Base-by-base conservation (phyloP, 1,140 invertebrate genomes). In the Cydia splendana region DNA sequence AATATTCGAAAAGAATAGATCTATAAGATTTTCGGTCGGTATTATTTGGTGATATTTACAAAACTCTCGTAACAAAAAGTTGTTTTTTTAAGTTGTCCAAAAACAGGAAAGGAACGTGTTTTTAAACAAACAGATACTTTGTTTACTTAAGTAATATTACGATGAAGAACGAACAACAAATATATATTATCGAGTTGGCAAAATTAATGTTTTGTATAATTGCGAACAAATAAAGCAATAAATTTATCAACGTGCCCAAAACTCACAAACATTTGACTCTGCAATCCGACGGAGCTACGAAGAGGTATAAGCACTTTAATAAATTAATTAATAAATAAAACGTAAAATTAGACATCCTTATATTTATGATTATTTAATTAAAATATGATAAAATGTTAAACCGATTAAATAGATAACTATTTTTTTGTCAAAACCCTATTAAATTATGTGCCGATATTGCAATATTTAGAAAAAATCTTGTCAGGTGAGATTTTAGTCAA, bases 241-340 rank as follows among this genome's bases (percentile, higher is more conserved):
- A 69, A 69, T 38, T 69, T 69, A 69, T 69, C 65, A 34, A 34
- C 65, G 65, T 38, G 65, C 28, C 65, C 30, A 69, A 67, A 67
- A 69, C 65, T 69, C 65, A 38, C 13, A 69, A 69, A 69, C 65
- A 69, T 69, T 69, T 34, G 65, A 69, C 65, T 69, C 65, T n/a
- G 65, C 65, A 69, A n/a, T n/a, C 4, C 10, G 24, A 38, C 9
- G 18, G 28, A 13, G 65, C 30, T 69, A 34, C 65, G 28, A 34
- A 38, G 13, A 69, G 28, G 24, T 57, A 20, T 62, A 12, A 24
- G 57, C 57, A 62, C 24, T 24, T 62, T 62, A 12, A 62, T 24
- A 62, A 62, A 2, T 24, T 0, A 57, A 57, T 62, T 62, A 12
- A 62, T 24, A 62, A 62, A 2, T 24, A 0, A 57, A 57, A n/a